Conservation (phyloP, 1,140 invertebrate species). For the Phthorimaea operculella region DNA sequence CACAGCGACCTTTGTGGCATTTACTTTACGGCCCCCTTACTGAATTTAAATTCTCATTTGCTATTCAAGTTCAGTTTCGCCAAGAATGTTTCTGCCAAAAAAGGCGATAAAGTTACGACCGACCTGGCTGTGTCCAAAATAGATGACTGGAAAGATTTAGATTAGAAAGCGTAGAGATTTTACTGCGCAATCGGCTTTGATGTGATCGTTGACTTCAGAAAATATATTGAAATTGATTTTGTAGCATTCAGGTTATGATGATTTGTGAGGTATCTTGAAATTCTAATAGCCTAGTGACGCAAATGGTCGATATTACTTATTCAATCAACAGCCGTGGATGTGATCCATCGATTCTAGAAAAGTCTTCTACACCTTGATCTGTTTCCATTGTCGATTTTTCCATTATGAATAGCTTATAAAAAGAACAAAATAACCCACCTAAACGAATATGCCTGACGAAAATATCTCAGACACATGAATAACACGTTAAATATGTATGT, state of each 20-base stretch:
- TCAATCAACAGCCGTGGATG: constrained; percentile 32
- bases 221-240: neutral
- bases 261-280: constrained; percentile 23
- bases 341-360: constrained; percentile 24
- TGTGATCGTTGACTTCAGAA: neutral
- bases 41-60: constrained; percentile 25
- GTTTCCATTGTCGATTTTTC: constrained; percentile 29
- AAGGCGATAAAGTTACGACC: neutral
- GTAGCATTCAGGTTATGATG: neutral
- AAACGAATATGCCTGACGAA: neutral
- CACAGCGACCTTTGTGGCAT: constrained; percentile 42
- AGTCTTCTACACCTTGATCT: constrained; percentile 45
- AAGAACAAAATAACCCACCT: neutral
- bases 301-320: constrained; percentile 32
- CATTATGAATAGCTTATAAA: constrained; percentile 8
- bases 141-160: neutral
- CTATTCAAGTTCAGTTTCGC: constrained; percentile 28
- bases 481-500: constrained; percentile 11
- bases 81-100: constrained; percentile 1
- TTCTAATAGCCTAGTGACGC: constrained; percentile 43
- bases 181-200: neutral
- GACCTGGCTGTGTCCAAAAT: no score
- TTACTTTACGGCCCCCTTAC: constrained; percentile 22
- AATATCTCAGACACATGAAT: constrained; percentile 4
- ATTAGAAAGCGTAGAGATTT: neutral